phyloP scores from a whole-genome alignment of 1,140 invertebrate species.

The Ceratitis capitata region DNA sequence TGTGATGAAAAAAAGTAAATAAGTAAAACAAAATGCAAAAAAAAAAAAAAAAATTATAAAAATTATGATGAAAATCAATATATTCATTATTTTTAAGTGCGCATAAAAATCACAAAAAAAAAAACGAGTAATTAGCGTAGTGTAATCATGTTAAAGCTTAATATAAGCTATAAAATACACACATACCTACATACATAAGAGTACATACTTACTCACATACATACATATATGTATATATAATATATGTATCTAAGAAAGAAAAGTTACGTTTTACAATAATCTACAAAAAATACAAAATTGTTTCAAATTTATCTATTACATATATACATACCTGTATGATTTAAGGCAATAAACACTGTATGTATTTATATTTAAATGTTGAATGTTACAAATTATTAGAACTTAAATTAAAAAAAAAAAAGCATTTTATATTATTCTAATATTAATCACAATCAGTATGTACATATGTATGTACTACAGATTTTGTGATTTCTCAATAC shows the following conservation, averaged over 20 bases:
- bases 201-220: too few species aligned
- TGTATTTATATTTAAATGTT: constrained; percentile 12
- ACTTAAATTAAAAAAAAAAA: not conserved
- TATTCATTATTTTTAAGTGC: not conserved
- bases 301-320: not conserved
- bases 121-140: too few species aligned
- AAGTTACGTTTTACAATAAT: constrained; percentile 15
- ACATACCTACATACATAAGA: too few species aligned
- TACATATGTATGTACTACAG: too few species aligned
- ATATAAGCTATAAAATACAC: too few species aligned
- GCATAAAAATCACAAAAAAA: not conserved
- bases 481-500: not conserved
- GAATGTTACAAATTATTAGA: not conserved
- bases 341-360: not conserved
- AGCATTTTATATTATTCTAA: too few species aligned
- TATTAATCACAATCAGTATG: too few species aligned
- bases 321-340: not conserved
- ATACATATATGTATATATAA: not conserved
- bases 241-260: not conserved
- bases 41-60: too few species aligned
- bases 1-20: constrained; percentile 1
- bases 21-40: too few species aligned
- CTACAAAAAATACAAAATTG: not conserved
- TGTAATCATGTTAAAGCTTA: not conserved
- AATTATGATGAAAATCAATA: not conserved